A percentile compares a stretch with the other conserved stretches of the same genome.
Conservation (phyloP, 2,888 invertebrate species). For the Athalia cordata region DNA sequence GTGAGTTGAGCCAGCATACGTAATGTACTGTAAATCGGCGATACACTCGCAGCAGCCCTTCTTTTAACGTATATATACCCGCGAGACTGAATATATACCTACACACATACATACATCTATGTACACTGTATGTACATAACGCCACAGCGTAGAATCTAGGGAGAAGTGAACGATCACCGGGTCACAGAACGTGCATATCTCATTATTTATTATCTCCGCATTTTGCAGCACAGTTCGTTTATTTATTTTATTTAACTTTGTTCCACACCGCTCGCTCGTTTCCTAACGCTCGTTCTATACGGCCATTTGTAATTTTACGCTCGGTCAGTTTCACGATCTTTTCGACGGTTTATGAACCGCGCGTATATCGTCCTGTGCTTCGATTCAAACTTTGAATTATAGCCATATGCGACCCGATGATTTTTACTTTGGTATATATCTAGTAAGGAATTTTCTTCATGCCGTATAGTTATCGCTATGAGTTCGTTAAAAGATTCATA, state of each 20-base stretch:
- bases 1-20: conserved; percentile 35
- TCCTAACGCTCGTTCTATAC: conserved; percentile 11
- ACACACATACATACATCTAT: no score
- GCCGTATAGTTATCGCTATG: not conserved
- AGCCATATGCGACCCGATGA: not conserved
- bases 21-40: conserved; percentile 44
- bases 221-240: conserved; percentile 7
- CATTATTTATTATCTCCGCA: conserved; percentile 41
- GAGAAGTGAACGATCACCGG: conserved; percentile 23
- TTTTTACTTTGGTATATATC: conserved; percentile 4
- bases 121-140: not conserved
- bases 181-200: conserved; percentile 41
- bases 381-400: conserved; percentile 16
- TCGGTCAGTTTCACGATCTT: conserved; percentile 55
- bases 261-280: conserved; percentile 25
- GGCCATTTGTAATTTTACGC: conserved; percentile 63
- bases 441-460: not conserved
- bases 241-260: conserved; percentile 38
- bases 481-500: no score
- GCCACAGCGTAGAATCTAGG: conserved; percentile 3
- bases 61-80: not conserved
- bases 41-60: conserved; percentile 34
- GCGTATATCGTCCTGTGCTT: conserved; percentile 3
- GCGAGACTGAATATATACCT: no score
- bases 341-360: conserved; percentile 52